Base-by-base conservation (phyloP, 2,113 vertebrate species). In the Psittacara wagleri region DNA sequence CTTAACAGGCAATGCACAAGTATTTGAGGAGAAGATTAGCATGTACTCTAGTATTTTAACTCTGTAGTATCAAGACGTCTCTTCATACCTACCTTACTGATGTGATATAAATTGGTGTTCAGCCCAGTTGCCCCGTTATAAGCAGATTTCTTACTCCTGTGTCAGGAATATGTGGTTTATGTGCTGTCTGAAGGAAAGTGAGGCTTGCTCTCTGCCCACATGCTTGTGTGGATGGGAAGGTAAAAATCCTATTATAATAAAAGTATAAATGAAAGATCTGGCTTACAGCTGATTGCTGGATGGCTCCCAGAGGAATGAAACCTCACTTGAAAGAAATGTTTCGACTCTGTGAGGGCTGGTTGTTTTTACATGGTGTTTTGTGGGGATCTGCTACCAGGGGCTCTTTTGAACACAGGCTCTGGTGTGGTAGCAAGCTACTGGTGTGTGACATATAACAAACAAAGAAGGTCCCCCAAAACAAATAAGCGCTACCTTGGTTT, bases 131-230 rank as follows among this genome's bases (percentile, higher is more conserved):
- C 27, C 52, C 14, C 10, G 2, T 31, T 27, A 4, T 1, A 5
- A 61, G 48, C 29, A 22, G 31, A 2, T 49, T 57, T 67, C 63
- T 74, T 57, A 14, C 43, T 8, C 54, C 27, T 49, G 2, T 28
- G 1, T 33, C 37, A 14, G n/a, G 35, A 25, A 0, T 11, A 16
- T 35, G 39, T 52, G 63, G 17, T 29, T 78, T 16, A 5, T 4
- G 3, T 44, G 35, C 64, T 37, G 22, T 6, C 43, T 64, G n/a
- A 51, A 75, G 73, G 25, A 70, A 37, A 48, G 69, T 31, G 46
- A 67, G 31, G 16, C 23, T 86, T 73, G 35, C 63, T 57, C 6
- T 83, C n/a, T 77, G 39, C 29, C 33, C 1, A 0, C 0, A 0
- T 8, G 9, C 74, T 43, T 29, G 17, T 29, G 29, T 41, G 28